Percentiles rank a stretch among this genome's conserved stretches.
Conservation (phyloP, 1,140 invertebrate species). For the Andricus grossulariae region DNA sequence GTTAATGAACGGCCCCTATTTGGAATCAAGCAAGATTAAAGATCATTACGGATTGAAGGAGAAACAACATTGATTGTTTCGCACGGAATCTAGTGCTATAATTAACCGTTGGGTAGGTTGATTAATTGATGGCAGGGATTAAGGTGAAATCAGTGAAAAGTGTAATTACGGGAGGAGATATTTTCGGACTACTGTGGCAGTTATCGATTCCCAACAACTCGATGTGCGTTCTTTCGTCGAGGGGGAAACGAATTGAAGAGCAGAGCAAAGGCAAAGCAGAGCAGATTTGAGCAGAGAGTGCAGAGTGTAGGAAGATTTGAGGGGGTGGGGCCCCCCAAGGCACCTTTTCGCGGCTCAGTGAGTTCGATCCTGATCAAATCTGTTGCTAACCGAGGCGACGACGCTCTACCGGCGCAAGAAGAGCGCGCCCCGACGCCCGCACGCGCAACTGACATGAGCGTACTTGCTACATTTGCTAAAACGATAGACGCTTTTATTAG, state of each 20-base stretch:
- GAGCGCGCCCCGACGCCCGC: slow-evolving; percentile 56
- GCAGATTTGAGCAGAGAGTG: background rate
- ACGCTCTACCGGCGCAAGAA: slow-evolving; percentile 52
- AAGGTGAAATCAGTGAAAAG: background rate
- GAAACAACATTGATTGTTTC: no score
- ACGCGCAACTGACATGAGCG: slow-evolving; percentile 41
- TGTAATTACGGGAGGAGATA: slow-evolving; percentile 23
- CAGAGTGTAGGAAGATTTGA: slow-evolving; percentile 35
- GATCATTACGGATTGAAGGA: no score
- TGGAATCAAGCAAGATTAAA: no score
- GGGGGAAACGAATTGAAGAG: slow-evolving; percentile 15
- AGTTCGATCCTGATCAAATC: slow-evolving; percentile 65
- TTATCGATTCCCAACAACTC: slow-evolving; percentile 14
- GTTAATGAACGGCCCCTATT: no score
- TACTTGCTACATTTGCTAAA: background rate
- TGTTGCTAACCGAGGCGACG: slow-evolving; percentile 68
- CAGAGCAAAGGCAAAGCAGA: slow-evolving; percentile 26
- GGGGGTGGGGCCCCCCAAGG: slow-evolving; percentile 32
- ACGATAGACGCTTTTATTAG: slow-evolving; percentile 55
- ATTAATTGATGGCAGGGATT: background rate
- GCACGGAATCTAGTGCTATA: no score
- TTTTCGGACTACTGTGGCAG: background rate
- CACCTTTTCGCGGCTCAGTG: slow-evolving; percentile 48
- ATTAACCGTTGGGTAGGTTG: background rate
- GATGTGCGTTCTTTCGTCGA: slow-evolving; percentile 8